Evolutionary conservation across 2,888 invertebrate species (phyloP).

Genomic region (Drosophila maculinotata): DNA sequence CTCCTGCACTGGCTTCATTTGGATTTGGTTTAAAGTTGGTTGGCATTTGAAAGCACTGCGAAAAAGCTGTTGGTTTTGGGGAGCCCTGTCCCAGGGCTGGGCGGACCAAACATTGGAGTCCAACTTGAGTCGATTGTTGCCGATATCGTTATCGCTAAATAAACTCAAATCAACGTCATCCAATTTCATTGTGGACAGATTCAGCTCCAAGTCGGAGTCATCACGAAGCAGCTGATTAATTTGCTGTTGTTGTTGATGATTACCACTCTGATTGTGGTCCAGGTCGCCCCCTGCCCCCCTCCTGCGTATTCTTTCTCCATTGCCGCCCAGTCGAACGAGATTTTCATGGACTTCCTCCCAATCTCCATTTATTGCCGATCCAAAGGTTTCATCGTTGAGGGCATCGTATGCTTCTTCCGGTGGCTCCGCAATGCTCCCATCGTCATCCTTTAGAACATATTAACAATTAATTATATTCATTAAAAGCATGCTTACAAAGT

Average conservation of each 20-base stretch:
- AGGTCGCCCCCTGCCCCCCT: slow-evolving; percentile 11
- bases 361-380: slow-evolving; percentile 90
- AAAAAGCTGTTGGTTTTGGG: slow-evolving; percentile 79
- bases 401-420: slow-evolving; percentile 95
- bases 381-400: slow-evolving; percentile 96
- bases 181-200: slow-evolving; percentile 83
- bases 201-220: slow-evolving; percentile 84
- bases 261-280: slow-evolving; percentile 28
- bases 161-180: slow-evolving; percentile 83
- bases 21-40: no score
- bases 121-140: slow-evolving; percentile 73
- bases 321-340: slow-evolving; percentile 86
- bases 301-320: slow-evolving; percentile 64
- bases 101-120: slow-evolving; percentile 86
- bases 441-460: slow-evolving; percentile 76
- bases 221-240: slow-evolving; percentile 39
- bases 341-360: slow-evolving; percentile 91
- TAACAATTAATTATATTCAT: slow-evolving; percentile 1
- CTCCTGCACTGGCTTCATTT: slow-evolving; percentile 53
- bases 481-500: slow-evolving; percentile 36
- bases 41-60: slow-evolving; percentile 75
- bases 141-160: slow-evolving; percentile 81
- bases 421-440: slow-evolving; percentile 87
- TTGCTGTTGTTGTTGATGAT: slow-evolving; percentile 27
- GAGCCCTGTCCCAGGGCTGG: no score